Evolutionary conservation across 1,140 invertebrate genomes (phyloP), one percentile per base, ranked within the genome.

Genomic region (Lepidurus arcticus): DNA sequence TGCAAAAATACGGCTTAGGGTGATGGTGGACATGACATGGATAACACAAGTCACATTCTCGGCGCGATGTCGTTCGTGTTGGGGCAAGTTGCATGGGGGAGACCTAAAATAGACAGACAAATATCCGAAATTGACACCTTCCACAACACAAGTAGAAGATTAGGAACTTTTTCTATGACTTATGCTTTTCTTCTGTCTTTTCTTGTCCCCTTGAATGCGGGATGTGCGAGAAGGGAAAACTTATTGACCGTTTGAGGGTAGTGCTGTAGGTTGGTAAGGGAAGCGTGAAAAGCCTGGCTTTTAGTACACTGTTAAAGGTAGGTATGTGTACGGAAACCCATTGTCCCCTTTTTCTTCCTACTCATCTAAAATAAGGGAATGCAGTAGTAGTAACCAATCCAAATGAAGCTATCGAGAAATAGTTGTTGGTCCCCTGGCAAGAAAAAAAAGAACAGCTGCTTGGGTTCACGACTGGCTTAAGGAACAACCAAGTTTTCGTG

Each of bases 21-120:
- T 65, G 53, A 65, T 65, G 53, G 53, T 65, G 53, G 53, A 65
- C 53, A 65, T 65, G 53, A 65, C 53, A 65, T 21, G 53, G 21
- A 65, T n/a, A 65, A 65, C 53, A 65, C 53, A 65, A 65, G 53
- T 65, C 53, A 65, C n/a, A 65, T 65, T 65, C 53, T 65, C 53
- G 53, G 53, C 53, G 53, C 53, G 53, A n/a, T 65, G 53, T 65
- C 53, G 16, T 21, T 21, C 53, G 53, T 65, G 53, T 65, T 13
- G 53, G n/a, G 53, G n/a, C 16, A 65, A 65, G 53, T 65, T 65
- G 21, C 53, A 21, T 5, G 53, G 21, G 47, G 21, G 53, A 21
- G 21, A 65, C 53, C 53, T 65, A 65, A 65, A 65, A 65, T 65
- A 65, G 53, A 65, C 53, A 21, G 53, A 65, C 53, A 65, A 65